Evolutionary conservation across 64 coral and sea anemone species (phyloP), one percentile per base, ranked within the genome.

Genomic region (Acropora tenuis): DNA sequence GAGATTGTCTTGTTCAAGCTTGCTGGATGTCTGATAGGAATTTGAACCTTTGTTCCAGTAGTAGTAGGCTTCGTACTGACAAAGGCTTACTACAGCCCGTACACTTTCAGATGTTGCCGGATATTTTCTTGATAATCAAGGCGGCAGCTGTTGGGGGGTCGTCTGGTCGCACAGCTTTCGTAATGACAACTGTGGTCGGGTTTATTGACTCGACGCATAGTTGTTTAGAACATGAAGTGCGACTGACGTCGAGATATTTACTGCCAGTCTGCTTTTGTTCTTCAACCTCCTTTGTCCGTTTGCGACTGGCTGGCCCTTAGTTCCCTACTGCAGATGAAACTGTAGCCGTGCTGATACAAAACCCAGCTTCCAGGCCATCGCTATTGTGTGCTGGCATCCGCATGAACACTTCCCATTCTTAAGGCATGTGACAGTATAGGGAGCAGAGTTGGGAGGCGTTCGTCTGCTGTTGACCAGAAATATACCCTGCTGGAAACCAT

Each of bases 61-160:
- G 87, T 79, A 78, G 42, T 89, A 78, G 43, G 75, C 75, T 75
- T 89, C 75, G n/a, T 89, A 58, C 53, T 48, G 60, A 63, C 60
- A 63, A 15, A 63, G 60, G 60, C 13, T 63, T 63, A 10, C 8
- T 13, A 63, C 60, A 63, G 60, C 60, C 77, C 15, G 77, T 48
- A 50, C 77, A 57, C 16, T 79, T 79, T 79, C 49, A 16, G 77
- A 52, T 53, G 77, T 81, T 81, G 53, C 79, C 53, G 43, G 79
- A 42, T 1, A 81, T 81, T 81, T 43, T 61, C 79, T 81, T 81
- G 6, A 81, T 43, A 43, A 61, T 30, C n/a, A 80, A 80, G 7
- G n/a, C 49, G 78, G 49, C 78, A 30, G 78, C 78, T 57, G 78
- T 50, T 12, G 52, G 53, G 4, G 79, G 52, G 41, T 81, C 79